Evolutionary conservation across 1,140 invertebrate species (phyloP), one percentile per base, ranked within the genome.

Genomic region (Drosophila bocki): DNA sequence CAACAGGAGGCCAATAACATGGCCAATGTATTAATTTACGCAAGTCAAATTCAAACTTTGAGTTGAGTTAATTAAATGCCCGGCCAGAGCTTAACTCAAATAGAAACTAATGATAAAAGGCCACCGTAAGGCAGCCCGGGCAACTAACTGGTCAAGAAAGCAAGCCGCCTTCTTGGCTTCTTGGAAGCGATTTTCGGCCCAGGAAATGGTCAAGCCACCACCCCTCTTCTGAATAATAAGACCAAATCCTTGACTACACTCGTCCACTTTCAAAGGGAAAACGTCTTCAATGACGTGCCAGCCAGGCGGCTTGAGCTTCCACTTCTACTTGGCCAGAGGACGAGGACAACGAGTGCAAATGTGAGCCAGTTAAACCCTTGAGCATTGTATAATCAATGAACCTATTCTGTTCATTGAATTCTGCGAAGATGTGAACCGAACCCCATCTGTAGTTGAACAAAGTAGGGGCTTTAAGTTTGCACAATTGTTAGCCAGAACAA

Each of bases 11-110:
- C 71, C 84, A 80, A 86, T 83, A 87, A 83, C 76, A 83, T 64
- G 65, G 72, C 79, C 85, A 82, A 83, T 78, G 84, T 87, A 86
- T 88, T 88, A 79, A 86, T 88, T 85, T 81, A 78, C 61, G 71
- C 60, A 77, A 77, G 61, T 59, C 77, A 80, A 80, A 62, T 60
- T 60, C 50, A 83, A 76, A 59, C 69, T 80, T 80, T 76, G 60
- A 72, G 74, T 71, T 58, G 62, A 87, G 67, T 87, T 86, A 86
- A 86, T 86, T 86, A 88, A 86, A 86, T 86, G 63, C 65, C 70
- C 35, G 47, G 68, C 82, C 74, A 42, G 42, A 50, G 39, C 60
- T 61, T 62, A 88, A 86, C 71, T 87, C 80, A 83, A 86, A 82
- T 37, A 87, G 26, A 76, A 83, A 88, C 80, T 80, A 61, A 61